These are phyloP conservation scores for Rhodinocichla rosea DNA, from an alignment of 2,113 vertebrate species.

Conservation along the genomic window DNA sequence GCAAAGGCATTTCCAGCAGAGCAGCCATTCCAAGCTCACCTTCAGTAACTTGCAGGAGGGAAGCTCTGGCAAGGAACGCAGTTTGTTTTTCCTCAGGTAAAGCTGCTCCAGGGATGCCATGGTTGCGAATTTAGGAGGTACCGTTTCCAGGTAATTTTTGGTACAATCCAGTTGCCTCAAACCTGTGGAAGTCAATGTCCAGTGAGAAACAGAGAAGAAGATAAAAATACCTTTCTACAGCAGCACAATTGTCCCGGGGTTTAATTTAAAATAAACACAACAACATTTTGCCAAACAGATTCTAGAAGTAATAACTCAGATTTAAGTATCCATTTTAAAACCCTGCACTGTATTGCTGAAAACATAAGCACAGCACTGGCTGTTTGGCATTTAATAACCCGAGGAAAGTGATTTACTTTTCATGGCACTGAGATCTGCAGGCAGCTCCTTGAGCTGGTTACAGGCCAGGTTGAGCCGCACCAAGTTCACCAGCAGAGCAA, in stretches of 20 bases:
- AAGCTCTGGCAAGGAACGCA: constrained; percentile 81
- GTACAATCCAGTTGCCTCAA: constrained; percentile 90
- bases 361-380: background rate
- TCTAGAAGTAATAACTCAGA: background rate
- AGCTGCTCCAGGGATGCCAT: constrained; percentile 90
- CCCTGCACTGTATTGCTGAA: background rate
- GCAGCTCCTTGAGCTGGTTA: constrained; percentile 85
- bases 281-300: background rate
- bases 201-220: background rate
- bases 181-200: constrained; percentile 59
- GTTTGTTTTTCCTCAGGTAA: constrained; percentile 88
- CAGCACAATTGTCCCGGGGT: background rate
- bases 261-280: background rate
- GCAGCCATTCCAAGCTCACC: constrained; percentile 65
- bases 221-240: background rate
- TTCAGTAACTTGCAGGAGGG: constrained; percentile 79
- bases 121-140: constrained; percentile 79
- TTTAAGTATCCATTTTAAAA: background rate
- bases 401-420: constrained; percentile 75
- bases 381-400: background rate
- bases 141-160: constrained; percentile 84
- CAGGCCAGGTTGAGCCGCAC: constrained; percentile 80
- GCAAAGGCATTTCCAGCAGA: background rate
- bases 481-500: constrained; percentile 77
- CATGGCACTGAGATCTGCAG: constrained; percentile 82